These are phyloP conservation scores for Acleris literana DNA, from an alignment of 2,888 invertebrate species.

Conservation along the genomic window DNA sequence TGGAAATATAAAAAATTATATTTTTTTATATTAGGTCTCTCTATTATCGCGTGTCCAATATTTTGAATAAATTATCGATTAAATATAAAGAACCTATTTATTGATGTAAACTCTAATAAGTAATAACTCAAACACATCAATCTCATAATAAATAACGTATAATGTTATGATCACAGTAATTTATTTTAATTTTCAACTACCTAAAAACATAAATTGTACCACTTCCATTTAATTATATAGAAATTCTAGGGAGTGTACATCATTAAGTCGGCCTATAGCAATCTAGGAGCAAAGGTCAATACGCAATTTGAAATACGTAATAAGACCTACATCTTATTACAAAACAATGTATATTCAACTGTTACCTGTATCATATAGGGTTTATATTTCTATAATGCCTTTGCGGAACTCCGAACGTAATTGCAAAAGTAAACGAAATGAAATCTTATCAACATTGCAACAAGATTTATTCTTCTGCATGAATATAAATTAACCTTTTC, in stretches of 20 bases:
- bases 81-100: too few relatives aligned
- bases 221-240: slow-evolving; percentile 8
- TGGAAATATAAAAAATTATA: too few relatives aligned
- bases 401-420: slow-evolving; percentile 5
- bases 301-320: slow-evolving; percentile 29
- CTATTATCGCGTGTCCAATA: too few relatives aligned
- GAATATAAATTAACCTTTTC: slow-evolving; percentile 14
- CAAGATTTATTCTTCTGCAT: slow-evolving; percentile 21
- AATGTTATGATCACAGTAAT: neutral
- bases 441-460: neutral
- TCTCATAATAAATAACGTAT: too few relatives aligned
- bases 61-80: too few relatives aligned
- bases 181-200: slow-evolving; percentile 1
- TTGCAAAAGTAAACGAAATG: slow-evolving; percentile 9
- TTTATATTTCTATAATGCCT: neutral
- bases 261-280: slow-evolving; percentile 25
- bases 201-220: neutral
- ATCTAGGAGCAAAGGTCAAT: slow-evolving; percentile 22
- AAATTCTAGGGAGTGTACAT: slow-evolving; percentile 14
- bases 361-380: neutral
- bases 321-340: neutral
- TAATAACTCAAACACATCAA: too few relatives aligned
- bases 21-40: too few relatives aligned
- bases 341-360: slow-evolving; percentile 6
- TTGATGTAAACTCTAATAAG: too few relatives aligned